These are phyloP conservation scores for Drosophila barbarae DNA, from an alignment of 2,888 invertebrate genomes.

Conservation along the genomic window DNA sequence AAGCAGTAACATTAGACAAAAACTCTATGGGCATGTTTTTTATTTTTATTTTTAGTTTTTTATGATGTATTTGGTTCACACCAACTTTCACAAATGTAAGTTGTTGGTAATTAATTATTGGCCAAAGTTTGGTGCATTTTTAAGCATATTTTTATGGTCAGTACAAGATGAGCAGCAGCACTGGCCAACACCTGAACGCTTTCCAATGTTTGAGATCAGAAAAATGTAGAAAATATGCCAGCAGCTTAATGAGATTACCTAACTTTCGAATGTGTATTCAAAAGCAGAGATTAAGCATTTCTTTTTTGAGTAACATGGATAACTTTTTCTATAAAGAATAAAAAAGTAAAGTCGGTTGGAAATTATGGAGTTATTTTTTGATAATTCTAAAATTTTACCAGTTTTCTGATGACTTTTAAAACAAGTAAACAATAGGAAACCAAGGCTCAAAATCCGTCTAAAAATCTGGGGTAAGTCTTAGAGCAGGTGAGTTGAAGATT, in stretches of 20 bases:
- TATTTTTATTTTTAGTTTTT: slow-evolving; percentile 27
- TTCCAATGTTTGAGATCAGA: background rate
- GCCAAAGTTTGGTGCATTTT: slow-evolving; percentile 54
- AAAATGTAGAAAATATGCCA: background rate
- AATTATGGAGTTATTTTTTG: background rate
- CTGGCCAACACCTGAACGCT: background rate
- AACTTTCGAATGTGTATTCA: background rate
- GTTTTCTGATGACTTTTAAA: too few relatives aligned
- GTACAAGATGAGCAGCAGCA: slow-evolving; percentile 13
- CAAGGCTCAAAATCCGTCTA: background rate
- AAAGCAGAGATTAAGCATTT: background rate
- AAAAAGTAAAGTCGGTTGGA: background rate
- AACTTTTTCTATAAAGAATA: background rate
- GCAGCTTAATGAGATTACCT: background rate
- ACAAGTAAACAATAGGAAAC: background rate
- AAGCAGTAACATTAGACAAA: slow-evolving; percentile 48
- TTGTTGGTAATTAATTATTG: slow-evolving; percentile 58
- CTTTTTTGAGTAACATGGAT: background rate
- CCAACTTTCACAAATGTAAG: slow-evolving; percentile 64
- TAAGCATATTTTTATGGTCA: slow-evolving; percentile 55
- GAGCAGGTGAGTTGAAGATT: background rate
- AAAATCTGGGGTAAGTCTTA: background rate
- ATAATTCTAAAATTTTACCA: too few relatives aligned
- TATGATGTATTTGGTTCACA: slow-evolving; percentile 55
- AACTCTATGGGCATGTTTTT: slow-evolving; percentile 42